Evolutionary conservation across 2,113 vertebrate genomes (phyloP), one percentile per base, ranked within the genome.

Genomic region (Oryzias celebensis): DNA sequence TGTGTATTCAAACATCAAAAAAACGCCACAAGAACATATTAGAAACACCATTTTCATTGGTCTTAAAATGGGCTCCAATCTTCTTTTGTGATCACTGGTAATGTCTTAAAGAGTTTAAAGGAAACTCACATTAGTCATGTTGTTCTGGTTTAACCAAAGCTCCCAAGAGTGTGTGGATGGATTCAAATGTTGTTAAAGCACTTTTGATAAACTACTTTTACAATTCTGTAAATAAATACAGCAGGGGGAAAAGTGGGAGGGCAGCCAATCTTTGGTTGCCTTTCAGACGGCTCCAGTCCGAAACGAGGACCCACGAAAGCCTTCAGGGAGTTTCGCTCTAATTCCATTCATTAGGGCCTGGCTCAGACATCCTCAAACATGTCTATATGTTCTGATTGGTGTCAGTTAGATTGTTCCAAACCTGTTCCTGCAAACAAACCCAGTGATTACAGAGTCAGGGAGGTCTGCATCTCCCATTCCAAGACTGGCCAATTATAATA

Each of bases 391-490:
- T 69, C 53, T 65, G 13, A 63, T 31, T 59, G 45, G 53, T 55
- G 7, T 71, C 56, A 52, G 12, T 61, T 58, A 48, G n/a, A 64
- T 62, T 54, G 65, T 56, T 57, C 23, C 17, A 73, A 77, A 71
- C 28, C 67, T 62, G 67, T 70, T 68, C 65, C n/a, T 5, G 49
- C 57, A 77, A 80, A 80, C 76, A 80, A 80, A 61, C 61, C 26
- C 66, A 53, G 44, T 77, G 62, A 84, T 83, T 76, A 77, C 45
- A 67, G 58, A 77, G 44, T 60, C 70, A 46, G 71, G 54, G 58
- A 71, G 73, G 60, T 71, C 60, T 62, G 18, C 31, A 43, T 49
- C 41, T 44, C 54, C 45, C 47, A 51, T 55, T 66, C 52, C 20
- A 31, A 57, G 58, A 31, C 41, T 24, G 18, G 28, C 49, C 66